Base-by-base conservation (phyloP, 2,888 invertebrate species). In the Clanis bilineata region DNA sequence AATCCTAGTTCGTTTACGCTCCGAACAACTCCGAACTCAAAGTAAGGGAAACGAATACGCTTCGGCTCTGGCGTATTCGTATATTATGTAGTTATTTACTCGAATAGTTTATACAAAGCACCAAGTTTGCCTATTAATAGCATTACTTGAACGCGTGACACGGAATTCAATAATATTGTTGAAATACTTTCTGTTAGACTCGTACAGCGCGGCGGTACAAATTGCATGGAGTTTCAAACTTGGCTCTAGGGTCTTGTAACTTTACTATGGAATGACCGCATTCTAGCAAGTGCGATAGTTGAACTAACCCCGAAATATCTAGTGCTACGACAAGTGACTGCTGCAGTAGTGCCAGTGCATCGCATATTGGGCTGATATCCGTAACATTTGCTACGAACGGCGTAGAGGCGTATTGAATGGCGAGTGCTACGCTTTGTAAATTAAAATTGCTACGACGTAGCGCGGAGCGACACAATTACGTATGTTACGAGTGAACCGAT, bases 71-170 rank as follows among this genome's bases (percentile, higher is more conserved):
- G 12, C 5, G 7, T 18, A 51, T 51, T 51, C 32, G 32, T 32
- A 51, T 51, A 47, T 12, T 10, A 36, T 12, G 12, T 47, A 45
- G 59, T 56, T 44, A 57, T 41, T 43, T 59, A 59, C 56, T 62
- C 65, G 61, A 64, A 69, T 65, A 71, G 72, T 76, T 72, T 55
- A 64, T 64, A 63, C 68, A 67, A 72, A 61, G 58, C 65, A 68
- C 66, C 62, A 79, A 79, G 72, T 79, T 78, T 60, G 54, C 68
- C 72, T 74, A 79, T 79, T 79, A 79, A 78, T 77, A 75, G 75
- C 68, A 73, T 73, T 72, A 70, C 68, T 75, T 73, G 76, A 74
- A 78, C 73, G 64, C 69, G 70, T 77, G 77, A 73, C 75, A 65
- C 62, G 58, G 69, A 68, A 77, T 79, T 79, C 74, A 79, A 77